Base-by-base conservation (phyloP, 2,888 invertebrate genomes). In the Xestia c-nigrum region DNA sequence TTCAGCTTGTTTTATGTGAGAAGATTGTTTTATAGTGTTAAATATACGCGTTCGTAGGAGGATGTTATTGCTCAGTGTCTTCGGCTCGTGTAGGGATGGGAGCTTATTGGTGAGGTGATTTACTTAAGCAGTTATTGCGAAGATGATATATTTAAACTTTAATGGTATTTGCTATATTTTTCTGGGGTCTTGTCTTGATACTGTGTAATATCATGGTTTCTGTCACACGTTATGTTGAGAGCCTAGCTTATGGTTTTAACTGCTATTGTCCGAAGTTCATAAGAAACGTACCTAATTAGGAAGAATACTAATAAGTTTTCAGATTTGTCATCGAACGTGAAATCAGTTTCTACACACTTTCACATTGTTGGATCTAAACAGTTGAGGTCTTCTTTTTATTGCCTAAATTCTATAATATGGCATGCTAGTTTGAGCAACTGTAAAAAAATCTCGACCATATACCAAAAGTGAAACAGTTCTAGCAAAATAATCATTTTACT, bases 61-160 rank as follows among this genome's bases (percentile, higher is more conserved):
- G 94, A 95, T 94, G 94, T 94, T 94, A 95, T 95, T 94, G 93
- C 92, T 95, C 94, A 95, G 94, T 95, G 94, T 94, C 95, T 93
- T 93, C 92, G 88, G 89, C 84, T 86, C 86, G 85, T 88, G 90
- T 94, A 95, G 94, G 92, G 93, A 89, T 93, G 93, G 90, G 90
- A 89, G 84, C 81, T 84, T 84, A 86, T 78, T 84, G 83, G 80
- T 84, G 46, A 74, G 75, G 78, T 83, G 84, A 86, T 81, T 88
- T 87, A 81, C 85, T 89, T 88, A 84, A 79, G 81, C 83, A 83
- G 76, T 82, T 85, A 71, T 80, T 72, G 78, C 84, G 75, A 84
- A 76, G 76, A 85, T 84, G 80, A 84, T 87, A 76, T 88, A 81
- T 88, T 82, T 78, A 82, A 82, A 69, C 69, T 74, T 69, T 85